Evolutionary conservation across 2,888 invertebrate genomes (phyloP), one percentile per base, ranked within the genome.

Genomic region (Amphipyra tragopoginis): DNA sequence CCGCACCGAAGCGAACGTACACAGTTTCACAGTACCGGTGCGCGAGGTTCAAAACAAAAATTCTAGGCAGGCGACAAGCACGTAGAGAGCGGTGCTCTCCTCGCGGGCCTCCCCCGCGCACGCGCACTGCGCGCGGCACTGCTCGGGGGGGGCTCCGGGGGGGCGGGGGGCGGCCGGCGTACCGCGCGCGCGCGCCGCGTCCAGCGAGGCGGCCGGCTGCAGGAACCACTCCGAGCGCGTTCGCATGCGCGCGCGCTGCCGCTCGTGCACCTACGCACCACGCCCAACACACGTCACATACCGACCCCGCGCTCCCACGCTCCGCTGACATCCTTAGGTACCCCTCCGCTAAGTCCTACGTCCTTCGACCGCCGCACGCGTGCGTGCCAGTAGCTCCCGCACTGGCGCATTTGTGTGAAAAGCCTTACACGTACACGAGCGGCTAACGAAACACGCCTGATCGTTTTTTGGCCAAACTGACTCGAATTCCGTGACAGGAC

Each of bases 191-290:
- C 92, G 90, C 80, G 87, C 83, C 82, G 88, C 90, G 86, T 94
- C 94, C 91, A 93, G 87, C 86, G 95, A 91, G 67, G 96, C 95
- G 74, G 95, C 95, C 62, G 97, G 97, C 84, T 97, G 97, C 91
- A 98, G 96, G 95, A 99, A 99, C 99, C 99, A 99, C 95, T 99
- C 99, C 65, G 99, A 99, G 81, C 99, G 97, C 77, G 99, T 98
- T 90, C 98, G 97, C 98, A 99, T 98, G 82, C 99, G 96, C 89
- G 98, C 98, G 75, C 99, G 97, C 96, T 99, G 99, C 88, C 98
- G 96, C 95, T 98, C 98, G 95, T 98, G 98, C 83, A 99, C 98
- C 98, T 98, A 94, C 89, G 88, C 89, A 50, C 57, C 70, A 53
- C 63, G 52, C 44, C 61, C 40, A 80, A 80, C 82, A 61, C 63